Evolutionary conservation across 2,797 vertebrate species (phyloP), one percentile per base, ranked within the genome.

Genomic region (Chiroxiphia lanceolata): DNA sequence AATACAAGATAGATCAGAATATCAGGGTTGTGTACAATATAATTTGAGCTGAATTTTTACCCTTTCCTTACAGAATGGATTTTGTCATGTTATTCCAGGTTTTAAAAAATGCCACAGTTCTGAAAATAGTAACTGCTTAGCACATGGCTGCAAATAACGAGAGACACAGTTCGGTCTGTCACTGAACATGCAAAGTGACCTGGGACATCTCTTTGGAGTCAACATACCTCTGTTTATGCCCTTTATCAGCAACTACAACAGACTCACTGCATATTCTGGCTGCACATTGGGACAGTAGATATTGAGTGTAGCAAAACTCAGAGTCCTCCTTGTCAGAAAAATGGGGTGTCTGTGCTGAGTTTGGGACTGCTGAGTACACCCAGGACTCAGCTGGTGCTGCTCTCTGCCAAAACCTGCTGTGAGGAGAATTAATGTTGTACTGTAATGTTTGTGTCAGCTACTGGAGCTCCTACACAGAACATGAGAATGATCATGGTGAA

Each of bases 1-100:
- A 98, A 98, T 98, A 98, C 98, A 98, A 98, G 95, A 91, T 76
- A 63, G n/a, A 70, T 33, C 3, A 9, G 82, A 42, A 6, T 14
- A 29, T 26, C 56, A 71, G 83, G 88, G 3, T 76, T 69, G 68
- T 10, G 44, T 33, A 7, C 4, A 47, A 36, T 9, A 36, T n/a
- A n/a, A 3, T 60, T 60, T 33, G 64, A 45, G 48, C 13, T 8
- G 15, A 29, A 13, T 82, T 77, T 79, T 36, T 21, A 54, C 38
- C 17, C n/a, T 60, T 92, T 94, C 85, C 95, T 94, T 65, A 84
- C 81, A 51, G 40, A 91, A 88, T 13, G 57, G 77, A 65, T 65
- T 53, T 44, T 51, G 47, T 67, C 86, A 90, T 86, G 87, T 83
- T 96, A 95, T 85, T 93, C 74, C 79, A 94, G 95, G 93, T 94